Percentiles rank a stretch among this genome's conserved stretches.
Evolutionary conservation across 2,113 vertebrate species (phyloP).

Genomic region (Narcine bancroftii): DNA sequence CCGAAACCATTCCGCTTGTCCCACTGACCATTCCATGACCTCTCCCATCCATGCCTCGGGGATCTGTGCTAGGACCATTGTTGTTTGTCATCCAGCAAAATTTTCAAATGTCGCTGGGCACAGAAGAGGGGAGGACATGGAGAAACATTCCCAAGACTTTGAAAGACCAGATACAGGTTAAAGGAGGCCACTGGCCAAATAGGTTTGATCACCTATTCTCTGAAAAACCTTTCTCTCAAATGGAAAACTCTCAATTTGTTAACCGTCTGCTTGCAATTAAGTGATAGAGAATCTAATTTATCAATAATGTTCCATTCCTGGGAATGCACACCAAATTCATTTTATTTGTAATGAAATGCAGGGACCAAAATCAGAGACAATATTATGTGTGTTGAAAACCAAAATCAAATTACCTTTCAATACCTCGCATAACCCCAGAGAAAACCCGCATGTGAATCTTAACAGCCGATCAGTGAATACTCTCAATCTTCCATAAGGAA

Average conservation of each 20-base stretch:
- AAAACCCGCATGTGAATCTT: neutral
- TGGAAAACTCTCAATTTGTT: neutral
- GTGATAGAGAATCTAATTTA: neutral
- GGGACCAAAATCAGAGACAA: neutral
- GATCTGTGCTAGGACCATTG: no score
- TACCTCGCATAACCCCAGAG: neutral
- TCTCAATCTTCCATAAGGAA: no score
- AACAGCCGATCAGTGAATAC: neutral
- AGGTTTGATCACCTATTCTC: neutral
- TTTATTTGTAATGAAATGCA: neutral
- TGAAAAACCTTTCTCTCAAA: neutral
- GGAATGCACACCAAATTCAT: neutral
- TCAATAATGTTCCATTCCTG: neutral
- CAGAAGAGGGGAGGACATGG: no score
- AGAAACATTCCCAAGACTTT: neutral
- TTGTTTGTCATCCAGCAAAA: no score
- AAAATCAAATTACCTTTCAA: neutral
- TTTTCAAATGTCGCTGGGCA: neutral
- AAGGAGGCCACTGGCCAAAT: neutral
- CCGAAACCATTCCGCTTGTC: no score
- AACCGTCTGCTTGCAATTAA: neutral
- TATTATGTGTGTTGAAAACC: neutral
- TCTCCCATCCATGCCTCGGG: no score
- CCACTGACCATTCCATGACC: no score
- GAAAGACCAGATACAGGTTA: neutral